Percentiles rank a stretch among this genome's conserved stretches.
These are phyloP conservation scores for Mesochorus sp. DNA, from an alignment of 2,888 invertebrate genomes.

Conservation along the genomic window DNA sequence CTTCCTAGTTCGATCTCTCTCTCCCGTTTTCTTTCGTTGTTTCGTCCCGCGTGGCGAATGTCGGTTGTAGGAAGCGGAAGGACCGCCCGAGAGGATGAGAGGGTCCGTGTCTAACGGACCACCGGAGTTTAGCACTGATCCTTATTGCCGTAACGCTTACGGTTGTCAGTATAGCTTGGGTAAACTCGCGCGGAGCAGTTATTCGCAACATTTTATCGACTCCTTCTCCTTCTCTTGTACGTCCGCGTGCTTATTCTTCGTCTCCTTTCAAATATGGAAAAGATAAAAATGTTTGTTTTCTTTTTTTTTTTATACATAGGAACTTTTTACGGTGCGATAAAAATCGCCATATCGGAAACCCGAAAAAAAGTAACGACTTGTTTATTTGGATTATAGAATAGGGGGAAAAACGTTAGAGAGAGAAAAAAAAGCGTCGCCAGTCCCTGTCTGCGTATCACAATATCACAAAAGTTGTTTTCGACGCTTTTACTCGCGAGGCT, in stretches of 20 bases:
- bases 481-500: constrained; percentile 56
- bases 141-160: constrained; percentile 17
- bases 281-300: too few relatives aligned
- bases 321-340: not conserved
- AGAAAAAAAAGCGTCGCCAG: not conserved
- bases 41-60: constrained; percentile 20
- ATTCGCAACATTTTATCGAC: not conserved
- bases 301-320: too few relatives aligned
- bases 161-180: not conserved
- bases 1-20: constrained; percentile 57
- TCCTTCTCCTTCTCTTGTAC: too few relatives aligned
- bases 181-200: not conserved
- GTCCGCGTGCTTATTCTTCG: too few relatives aligned
- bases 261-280: too few relatives aligned
- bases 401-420: not conserved
- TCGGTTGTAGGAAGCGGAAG: constrained; percentile 60
- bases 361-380: not conserved
- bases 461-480: constrained; percentile 65
- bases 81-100: constrained; percentile 47
- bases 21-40: constrained; percentile 6
- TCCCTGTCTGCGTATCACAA: not conserved
- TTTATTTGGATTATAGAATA: not conserved
- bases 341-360: not conserved
- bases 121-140: constrained; percentile 48
- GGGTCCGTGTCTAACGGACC: constrained; percentile 51